These are phyloP conservation scores for Synergus japonicus DNA, from an alignment of 2,888 invertebrate genomes.

Conservation along the genomic window DNA sequence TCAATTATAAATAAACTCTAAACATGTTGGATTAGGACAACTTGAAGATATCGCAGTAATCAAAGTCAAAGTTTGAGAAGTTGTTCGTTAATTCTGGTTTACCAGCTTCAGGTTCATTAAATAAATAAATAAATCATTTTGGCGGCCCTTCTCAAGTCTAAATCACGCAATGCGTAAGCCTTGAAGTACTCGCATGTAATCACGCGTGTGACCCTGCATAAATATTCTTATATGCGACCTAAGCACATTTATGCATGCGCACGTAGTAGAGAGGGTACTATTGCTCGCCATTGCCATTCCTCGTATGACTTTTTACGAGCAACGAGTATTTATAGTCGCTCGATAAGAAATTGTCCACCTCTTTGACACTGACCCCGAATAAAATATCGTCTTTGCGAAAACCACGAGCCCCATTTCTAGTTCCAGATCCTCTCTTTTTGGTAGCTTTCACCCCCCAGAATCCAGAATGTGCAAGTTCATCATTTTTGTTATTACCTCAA, in stretches of 20 bases:
- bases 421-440: neutral
- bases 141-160: neutral
- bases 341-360: slow-evolving; percentile 36
- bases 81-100: too few species aligned
- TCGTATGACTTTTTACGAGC: slow-evolving; percentile 32
- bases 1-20: too few species aligned
- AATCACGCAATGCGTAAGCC: slow-evolving; percentile 16
- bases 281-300: slow-evolving; percentile 34
- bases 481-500: slow-evolving; percentile 56
- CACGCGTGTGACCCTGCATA: slow-evolving; percentile 33
- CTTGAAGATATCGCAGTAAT: too few species aligned
- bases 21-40: too few species aligned
- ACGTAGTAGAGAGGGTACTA: slow-evolving; percentile 36
- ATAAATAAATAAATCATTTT: neutral
- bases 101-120: neutral
- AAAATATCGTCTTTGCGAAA: slow-evolving; percentile 23
- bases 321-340: slow-evolving; percentile 29
- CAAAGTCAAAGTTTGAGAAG: too few species aligned
- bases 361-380: slow-evolving; percentile 38
- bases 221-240: slow-evolving; percentile 32
- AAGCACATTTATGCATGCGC: slow-evolving; percentile 32
- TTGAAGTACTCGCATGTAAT: slow-evolving; percentile 21
- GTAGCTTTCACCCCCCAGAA: slow-evolving; percentile 13
- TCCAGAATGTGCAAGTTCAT: slow-evolving; percentile 43
- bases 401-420: slow-evolving; percentile 1